Evolutionary conservation across 2,888 invertebrate genomes (phyloP), one percentile per base, ranked within the genome.

Genomic region (Athalia cordata): DNA sequence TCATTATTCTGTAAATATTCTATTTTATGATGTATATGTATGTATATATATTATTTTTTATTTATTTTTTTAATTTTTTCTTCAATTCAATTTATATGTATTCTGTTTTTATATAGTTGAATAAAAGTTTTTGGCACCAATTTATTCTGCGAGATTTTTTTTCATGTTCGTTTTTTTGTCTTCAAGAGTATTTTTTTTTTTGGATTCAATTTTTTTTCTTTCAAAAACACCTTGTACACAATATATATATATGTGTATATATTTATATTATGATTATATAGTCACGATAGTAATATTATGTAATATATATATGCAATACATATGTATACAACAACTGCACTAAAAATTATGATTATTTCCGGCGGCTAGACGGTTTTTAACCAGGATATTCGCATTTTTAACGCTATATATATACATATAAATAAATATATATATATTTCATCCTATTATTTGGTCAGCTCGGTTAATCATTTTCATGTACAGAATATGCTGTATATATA

Each of bases 151-250:
- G 74, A 75, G 74, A 75, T 62, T 75, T 9, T 72, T 72, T 72
- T 59, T 45, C 29, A 57, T 66, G n/a, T n/a, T 49, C 7, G 47
- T 72, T 43, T 57, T 72, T 72, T 81, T 81, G 81, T 79, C 78
- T 80, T 75, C 75, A 78, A 74, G 80, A 80, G 82, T 81, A 61
- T 61, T 61, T 66, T 67, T 74, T 52, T 8, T 57, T 43, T 43
- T 45, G 11, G 57, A 47, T 62, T 70, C 11, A 74, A 61, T 64
- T 74, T 67, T 49, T 79, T 61, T 55, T 57, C 52, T 50, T 77
- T 64, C 29, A 29, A 29, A 29, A 29, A 29, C 29, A 29, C 29
- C 29, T 29, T 29, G 29, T 29, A 29, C 29, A 79, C 70, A 74
- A 67, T 77, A 29, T 29, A n/a, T n/a, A n/a, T n/a, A n/a, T n/a